A percentile compares a stretch with the other conserved stretches of the same genome.
Evolutionary conservation across 2,113 vertebrate genomes (phyloP).

Genomic region (Girardinichthys multiradiatus): DNA sequence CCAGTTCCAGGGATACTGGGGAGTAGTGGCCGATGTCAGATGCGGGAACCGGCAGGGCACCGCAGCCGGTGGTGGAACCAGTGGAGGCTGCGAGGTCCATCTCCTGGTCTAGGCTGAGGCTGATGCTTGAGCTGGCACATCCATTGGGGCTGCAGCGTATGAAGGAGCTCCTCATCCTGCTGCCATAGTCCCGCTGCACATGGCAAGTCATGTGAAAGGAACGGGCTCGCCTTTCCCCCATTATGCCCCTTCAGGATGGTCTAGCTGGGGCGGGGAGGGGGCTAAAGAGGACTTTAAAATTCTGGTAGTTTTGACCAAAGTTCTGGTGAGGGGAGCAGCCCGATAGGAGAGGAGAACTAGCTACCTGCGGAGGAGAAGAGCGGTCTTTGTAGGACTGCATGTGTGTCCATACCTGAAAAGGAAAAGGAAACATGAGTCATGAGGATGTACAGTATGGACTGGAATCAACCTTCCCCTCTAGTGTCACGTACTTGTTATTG

Average conservation of each 20-base stretch:
- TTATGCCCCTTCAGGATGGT: constrained; percentile 36
- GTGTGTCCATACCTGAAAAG: constrained; percentile 64
- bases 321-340: constrained; percentile 8
- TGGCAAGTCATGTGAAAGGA: constrained; percentile 70
- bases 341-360: constrained; percentile 24
- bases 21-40: constrained; percentile 71
- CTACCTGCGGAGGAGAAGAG: constrained; percentile 37
- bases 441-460: constrained; percentile 19
- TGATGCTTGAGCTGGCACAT: constrained; percentile 55
- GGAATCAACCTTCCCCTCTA: constrained; percentile 8
- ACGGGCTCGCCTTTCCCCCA: constrained; percentile 70
- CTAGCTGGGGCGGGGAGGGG: not conserved
- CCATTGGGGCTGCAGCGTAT: constrained; percentile 67
- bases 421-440: constrained; percentile 44
- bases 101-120: constrained; percentile 59
- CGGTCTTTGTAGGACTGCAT: constrained; percentile 29
- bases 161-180: constrained; percentile 55
- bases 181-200: constrained; percentile 61
- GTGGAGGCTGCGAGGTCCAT: constrained; percentile 46
- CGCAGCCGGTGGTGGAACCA: not conserved
- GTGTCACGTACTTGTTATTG: constrained; percentile 3
- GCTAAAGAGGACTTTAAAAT: constrained; percentile 10
- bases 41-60: constrained; percentile 20
- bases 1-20: constrained; percentile 81
- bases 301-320: constrained; percentile 11